Base-by-base conservation (phyloP, 2,113 vertebrate species). In the Corvus hawaiiensis region DNA sequence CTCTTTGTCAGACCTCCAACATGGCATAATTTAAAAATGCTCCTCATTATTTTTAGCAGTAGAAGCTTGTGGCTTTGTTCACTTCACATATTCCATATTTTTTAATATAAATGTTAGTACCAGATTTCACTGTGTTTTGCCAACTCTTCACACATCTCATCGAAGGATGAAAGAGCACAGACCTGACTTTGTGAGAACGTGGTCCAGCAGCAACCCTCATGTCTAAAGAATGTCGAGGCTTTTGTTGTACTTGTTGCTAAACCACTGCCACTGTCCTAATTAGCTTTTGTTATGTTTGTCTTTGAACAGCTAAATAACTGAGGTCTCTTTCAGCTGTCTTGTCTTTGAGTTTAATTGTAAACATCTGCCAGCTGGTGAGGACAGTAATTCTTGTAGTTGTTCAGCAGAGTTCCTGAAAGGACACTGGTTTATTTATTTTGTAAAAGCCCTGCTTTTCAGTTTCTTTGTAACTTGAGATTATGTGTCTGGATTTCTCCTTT, bases 221-320 rank as follows among this genome's bases (percentile, higher is more conserved):
- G 51, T 35, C 63, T 55, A 55, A 59, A 62, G 37, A 28, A 39
- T 1, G 17, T 27, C 11, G 2, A 68, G 43, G 43, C 33, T 84
- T 66, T 73, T 56, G 26, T 54, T 76, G 16, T 11, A 5, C 30
- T 48, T 62, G 28, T 37, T 79, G 58, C 81, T 72, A 66, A 95
- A 66, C 26, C 46, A 17, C 26, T 69, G 73, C 64, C 48, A 17
- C 32, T 72, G 3, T 52, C 82, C 76, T 91, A 78, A 87, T 87
- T 72, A 89, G 77, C 44, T 93, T 67, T 72, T 79, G 66, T 84
- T 24, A 17, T 26, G 35, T 85, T 76, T 66, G 79, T 77, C 80
- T 94, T 90, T 48, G 39, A 93, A 89, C 55, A 92, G 83, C 72
- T 62, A 26, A 90, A 62, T 90, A 83, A 73, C 79, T 66, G 86